Evolutionary conservation across 2,888 invertebrate species (phyloP).

Genomic region (Cantharis flavilabris): DNA sequence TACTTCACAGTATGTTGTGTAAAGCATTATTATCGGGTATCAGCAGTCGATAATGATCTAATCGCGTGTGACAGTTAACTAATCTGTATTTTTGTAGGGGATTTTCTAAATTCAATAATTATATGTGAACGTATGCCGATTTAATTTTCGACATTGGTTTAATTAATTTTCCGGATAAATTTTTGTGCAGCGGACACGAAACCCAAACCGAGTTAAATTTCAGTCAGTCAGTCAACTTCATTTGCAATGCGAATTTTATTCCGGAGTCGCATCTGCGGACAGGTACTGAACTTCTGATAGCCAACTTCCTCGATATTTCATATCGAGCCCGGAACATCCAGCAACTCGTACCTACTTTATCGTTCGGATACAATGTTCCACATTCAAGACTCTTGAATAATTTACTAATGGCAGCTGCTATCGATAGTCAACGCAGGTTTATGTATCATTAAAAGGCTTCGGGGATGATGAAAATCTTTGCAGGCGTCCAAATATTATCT

Average conservation of each 20-base stretch:
- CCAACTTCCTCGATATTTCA: conserved; percentile 33
- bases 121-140: conserved; percentile 32
- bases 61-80: conserved; percentile 35
- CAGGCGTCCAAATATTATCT: background rate
- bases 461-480: background rate
- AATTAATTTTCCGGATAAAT: conserved; percentile 22
- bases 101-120: conserved; percentile 39
- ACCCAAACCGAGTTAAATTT: background rate
- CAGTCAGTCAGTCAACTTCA: conserved; percentile 4
- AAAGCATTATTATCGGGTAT: conserved; percentile 24
- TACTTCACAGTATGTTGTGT: conserved; percentile 27
- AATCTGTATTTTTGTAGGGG: conserved; percentile 31
- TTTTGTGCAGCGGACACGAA: conserved; percentile 18
- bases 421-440: background rate
- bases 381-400: conserved; percentile 31
- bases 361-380: conserved; percentile 28
- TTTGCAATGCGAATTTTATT: conserved; percentile 32
- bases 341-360: conserved; percentile 24
- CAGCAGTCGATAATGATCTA: conserved; percentile 39
- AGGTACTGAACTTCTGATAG: conserved; percentile 21
- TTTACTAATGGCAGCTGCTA: conserved; percentile 28
- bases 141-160: conserved; percentile 29
- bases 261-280: conserved; percentile 27
- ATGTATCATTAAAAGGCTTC: background rate
- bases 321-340: conserved; percentile 26